Evolutionary conservation across 2,888 invertebrate genomes (phyloP).

Genomic region (Micoletzkya japonica): DNA sequence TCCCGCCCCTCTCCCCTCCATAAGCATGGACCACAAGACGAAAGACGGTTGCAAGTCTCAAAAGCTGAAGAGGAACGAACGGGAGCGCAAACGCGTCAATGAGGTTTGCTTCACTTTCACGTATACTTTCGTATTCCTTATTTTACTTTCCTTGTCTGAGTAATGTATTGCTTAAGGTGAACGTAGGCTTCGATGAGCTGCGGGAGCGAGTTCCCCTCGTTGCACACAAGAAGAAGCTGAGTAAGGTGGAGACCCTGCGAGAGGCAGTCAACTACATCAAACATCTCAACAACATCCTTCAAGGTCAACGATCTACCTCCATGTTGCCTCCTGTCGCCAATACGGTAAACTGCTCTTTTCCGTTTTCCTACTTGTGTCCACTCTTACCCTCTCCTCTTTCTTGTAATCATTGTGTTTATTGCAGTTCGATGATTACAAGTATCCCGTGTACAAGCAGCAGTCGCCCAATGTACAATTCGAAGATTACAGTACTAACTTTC

Average conservation of each 20-base stretch:
- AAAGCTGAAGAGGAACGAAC: slow-evolving; percentile 41
- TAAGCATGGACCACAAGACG: slow-evolving; percentile 7
- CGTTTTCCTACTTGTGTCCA: not conserved
- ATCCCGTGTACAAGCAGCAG: no score
- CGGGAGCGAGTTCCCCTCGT: slow-evolving; percentile 36
- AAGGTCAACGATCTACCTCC: not conserved
- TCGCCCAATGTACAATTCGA: no score
- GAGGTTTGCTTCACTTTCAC: slow-evolving; percentile 31
- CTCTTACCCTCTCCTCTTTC: not conserved
- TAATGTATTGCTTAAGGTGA: slow-evolving; percentile 34
- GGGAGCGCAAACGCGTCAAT: slow-evolving; percentile 46
- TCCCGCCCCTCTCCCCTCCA: no score
- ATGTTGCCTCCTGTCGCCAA: not conserved
- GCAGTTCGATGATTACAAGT: no score
- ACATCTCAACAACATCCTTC: slow-evolving; percentile 34
- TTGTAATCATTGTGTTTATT: no score
- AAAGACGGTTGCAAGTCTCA: slow-evolving; percentile 19
- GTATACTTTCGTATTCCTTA: not conserved
- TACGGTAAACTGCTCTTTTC: not conserved
- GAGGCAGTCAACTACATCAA: slow-evolving; percentile 44
- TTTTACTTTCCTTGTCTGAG: not conserved
- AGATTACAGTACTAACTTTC: not conserved
- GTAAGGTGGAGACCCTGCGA: slow-evolving; percentile 46
- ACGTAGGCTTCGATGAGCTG: slow-evolving; percentile 41
- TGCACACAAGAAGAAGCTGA: slow-evolving; percentile 40